Evolutionary conservation across 2,113 vertebrate species (phyloP).

Genomic region (Etheostoma spectabile): DNA sequence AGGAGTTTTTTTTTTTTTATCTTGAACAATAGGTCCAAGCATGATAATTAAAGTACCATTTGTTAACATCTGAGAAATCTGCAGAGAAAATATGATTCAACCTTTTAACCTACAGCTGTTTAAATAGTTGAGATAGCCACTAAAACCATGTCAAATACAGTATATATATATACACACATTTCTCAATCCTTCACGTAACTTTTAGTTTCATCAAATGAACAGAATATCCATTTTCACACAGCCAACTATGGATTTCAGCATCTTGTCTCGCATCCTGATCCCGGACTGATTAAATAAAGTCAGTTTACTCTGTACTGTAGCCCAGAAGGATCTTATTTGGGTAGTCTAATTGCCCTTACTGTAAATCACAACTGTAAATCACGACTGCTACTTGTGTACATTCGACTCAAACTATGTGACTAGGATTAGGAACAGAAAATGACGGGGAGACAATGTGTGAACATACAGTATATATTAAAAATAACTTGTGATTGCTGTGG

Average conservation of each 20-base stretch:
- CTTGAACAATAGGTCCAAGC: conserved; percentile 6
- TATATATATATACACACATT: not conserved
- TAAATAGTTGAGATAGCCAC: not conserved
- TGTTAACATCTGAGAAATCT: not conserved
- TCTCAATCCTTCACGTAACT: not conserved
- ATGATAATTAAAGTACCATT: conserved; percentile 22
- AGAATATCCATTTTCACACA: not conserved
- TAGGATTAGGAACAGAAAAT: not conserved
- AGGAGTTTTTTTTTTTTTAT: not conserved
- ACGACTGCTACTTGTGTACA: not conserved
- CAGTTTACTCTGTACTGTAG: not conserved
- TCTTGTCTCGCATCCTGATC: not conserved
- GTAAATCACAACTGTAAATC: conserved; percentile 1
- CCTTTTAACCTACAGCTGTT: not conserved
- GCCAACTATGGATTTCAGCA: not conserved
- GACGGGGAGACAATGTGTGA: not conserved
- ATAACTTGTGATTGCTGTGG: conserved; percentile 15
- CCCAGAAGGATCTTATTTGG: not conserved
- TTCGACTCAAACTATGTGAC: not conserved
- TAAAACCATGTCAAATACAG: not conserved
- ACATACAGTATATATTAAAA: not conserved
- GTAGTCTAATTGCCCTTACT: not conserved
- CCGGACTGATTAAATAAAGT: not conserved
- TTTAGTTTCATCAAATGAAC: not conserved
- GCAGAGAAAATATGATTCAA: not conserved